Evolutionary conservation across 2,888 invertebrate genomes (phyloP), one percentile per base, ranked within the genome.

Genomic region (Eucriotettix oculatus): DNA sequence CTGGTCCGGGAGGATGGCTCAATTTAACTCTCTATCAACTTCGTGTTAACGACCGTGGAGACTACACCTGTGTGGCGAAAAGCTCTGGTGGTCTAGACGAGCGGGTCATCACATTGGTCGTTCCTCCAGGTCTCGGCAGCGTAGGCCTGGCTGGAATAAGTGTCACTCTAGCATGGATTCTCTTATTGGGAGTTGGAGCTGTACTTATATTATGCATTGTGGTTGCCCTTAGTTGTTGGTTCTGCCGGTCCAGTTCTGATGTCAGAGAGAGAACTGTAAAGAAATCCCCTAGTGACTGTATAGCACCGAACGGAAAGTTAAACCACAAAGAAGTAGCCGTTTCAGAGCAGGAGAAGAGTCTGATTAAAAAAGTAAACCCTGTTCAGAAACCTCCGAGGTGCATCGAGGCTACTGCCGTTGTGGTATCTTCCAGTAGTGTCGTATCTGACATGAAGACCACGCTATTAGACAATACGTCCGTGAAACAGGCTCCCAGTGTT

Each of bases 351-450:
- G 89, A 90, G 71, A 90, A 91, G 72, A 87, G 88, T 64, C 75
- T 90, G 57, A 84, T 91, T 64, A 86, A 87, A 3, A 86, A 89
- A 58, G 87, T 90, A 42, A 90, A 90, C 74, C 90, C 90, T 0
- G 86, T 90, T 16, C 86, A 86, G 61, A 90, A 90, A 69, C 88
- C 90, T 0, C 88, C 89, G 7, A 76, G 90, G 56, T 78, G 88
- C 63, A 86, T 86, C 65, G 88, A 89, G 63, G 52, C 54, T 16
- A 17, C 57, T 0, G n/a, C 52, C 14, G 58, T 56, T 11, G 54
- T 48, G 9, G 57, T 53, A 52, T 41, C 57, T 1, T 53, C 29
- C 41, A 55, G 57, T 17, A 57, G 54, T 12, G 59, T 59, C 17
- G 57, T 41, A 14, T 54, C 59, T 11, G 59, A 62, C 14, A 55